A percentile compares a stretch with the other conserved stretches of the same genome.
phyloP scores from a whole-genome alignment of 2,888 invertebrate species.

The Chaetogeoica ovagalla region DNA sequence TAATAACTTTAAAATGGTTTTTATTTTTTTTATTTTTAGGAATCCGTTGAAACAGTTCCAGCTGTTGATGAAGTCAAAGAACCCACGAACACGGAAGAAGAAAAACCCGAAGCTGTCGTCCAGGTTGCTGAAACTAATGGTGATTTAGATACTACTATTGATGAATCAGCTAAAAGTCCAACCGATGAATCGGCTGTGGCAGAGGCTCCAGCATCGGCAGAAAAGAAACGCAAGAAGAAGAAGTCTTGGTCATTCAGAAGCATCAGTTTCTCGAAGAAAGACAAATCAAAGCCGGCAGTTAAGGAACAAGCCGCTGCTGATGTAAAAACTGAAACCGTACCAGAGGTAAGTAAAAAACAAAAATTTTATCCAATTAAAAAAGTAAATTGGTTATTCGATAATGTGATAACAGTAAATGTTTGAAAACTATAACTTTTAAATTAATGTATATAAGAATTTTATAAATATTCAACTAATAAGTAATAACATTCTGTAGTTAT shows the following conservation, averaged over 20 bases:
- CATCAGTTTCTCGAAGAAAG: conserved; percentile 84
- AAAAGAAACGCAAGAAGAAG: conserved; percentile 65
- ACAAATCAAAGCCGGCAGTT: conserved; percentile 77
- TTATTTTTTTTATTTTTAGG: conserved; percentile 27
- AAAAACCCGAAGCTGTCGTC: conserved; percentile 62
- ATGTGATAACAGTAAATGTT: background rate
- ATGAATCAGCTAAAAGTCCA: conserved; percentile 62
- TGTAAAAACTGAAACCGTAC: conserved; percentile 50
- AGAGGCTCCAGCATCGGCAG: conserved; percentile 54
- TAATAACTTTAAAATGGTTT: background rate
- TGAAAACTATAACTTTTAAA: background rate
- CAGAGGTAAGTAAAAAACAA: conserved; percentile 43
- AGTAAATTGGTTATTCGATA: too few relatives aligned
- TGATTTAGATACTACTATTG: conserved; percentile 53
- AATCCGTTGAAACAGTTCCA: conserved; percentile 31
- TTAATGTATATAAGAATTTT: background rate
- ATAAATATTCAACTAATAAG: background rate
- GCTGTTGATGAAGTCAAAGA: conserved; percentile 35
- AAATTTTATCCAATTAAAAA: background rate
- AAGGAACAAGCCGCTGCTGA: conserved; percentile 67
- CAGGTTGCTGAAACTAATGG: conserved; percentile 31
- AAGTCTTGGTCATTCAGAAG: conserved; percentile 89
- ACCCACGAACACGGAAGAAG: conserved; percentile 54
- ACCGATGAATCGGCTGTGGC: conserved; percentile 34
- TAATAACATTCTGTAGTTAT: background rate